Base-by-base conservation (phyloP, 1,140 invertebrate genomes). In the Cydia fagiglandana region DNA sequence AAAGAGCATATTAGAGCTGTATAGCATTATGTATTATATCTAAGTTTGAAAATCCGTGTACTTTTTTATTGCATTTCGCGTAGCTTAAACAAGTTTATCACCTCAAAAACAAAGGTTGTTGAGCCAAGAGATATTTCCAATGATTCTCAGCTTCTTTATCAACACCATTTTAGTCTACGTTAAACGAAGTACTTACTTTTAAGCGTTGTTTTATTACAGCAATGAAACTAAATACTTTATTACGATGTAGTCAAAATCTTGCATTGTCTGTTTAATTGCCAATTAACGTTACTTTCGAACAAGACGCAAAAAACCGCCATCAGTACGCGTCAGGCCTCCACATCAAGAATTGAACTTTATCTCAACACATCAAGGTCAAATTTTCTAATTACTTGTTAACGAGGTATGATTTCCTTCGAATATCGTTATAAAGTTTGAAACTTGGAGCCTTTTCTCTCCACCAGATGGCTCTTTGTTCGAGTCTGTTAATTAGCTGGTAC, bases 201-300 rank as follows among this genome's bases (percentile, higher is more conserved):
- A 41, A 13, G 45, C 12, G 3, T 15, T 15, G 45, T 4, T 13
- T 47, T 4, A 24, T 56, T 61, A 61, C 20, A 24, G 20, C 17
- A 0, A 5, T 24, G 56, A 61, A 9, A 24, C 4, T 61, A 17
- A 61, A 24, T 61, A 61, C 30, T 30, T 30, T 4, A 61, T 61
- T 24, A 61, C n/a, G 17, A 61, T n/a, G 24, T 61, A 61, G 6
- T 10, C 2, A 24, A 61, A 61, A 61, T 61, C 17, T 61, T 1
- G 56, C 56, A 61, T 20, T 61, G 9, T 61, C 56, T 53, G n/a
- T n/a, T 61, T 61, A 61, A 61, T 24, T 61, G 56, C 56, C 20
- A 61, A 61, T 61, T 61, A 61, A 61, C 56, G n/a, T 53, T 61
- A 61, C 9, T 61, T 61, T 61, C 56, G 10, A 61, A 61, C 56